These are phyloP conservation scores for Ceratoteleas bidentatus DNA, from an alignment of 1,140 invertebrate genomes.

Conservation along the genomic window DNA sequence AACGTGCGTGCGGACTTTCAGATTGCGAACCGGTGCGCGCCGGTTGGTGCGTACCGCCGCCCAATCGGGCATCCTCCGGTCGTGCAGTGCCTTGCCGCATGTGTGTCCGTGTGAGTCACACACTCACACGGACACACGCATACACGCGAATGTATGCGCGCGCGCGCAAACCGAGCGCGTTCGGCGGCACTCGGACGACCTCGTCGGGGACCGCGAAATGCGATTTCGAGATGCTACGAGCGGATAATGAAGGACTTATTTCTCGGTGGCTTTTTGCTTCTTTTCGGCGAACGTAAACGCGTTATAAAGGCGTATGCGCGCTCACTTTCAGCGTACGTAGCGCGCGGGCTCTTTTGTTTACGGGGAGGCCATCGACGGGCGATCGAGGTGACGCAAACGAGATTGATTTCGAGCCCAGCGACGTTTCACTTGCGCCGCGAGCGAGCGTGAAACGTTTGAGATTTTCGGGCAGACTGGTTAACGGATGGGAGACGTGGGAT, in stretches of 20 bases:
- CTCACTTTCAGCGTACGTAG: slow-evolving; percentile 45
- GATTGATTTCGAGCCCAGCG: slow-evolving; percentile 41
- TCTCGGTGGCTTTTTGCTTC: slow-evolving; percentile 49
- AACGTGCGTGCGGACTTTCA: slow-evolving; percentile 13
- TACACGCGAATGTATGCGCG: slow-evolving; percentile 21
- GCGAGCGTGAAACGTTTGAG: no score
- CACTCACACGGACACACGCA: not conserved
- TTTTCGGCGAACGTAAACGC: slow-evolving; percentile 49
- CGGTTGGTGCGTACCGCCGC: not conserved
- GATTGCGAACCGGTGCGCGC: slow-evolving; percentile 11
- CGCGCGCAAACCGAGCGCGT: slow-evolving; percentile 25
- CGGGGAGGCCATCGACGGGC: slow-evolving; percentile 42
- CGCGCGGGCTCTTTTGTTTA: slow-evolving; percentile 51
- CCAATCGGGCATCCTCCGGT: not conserved
- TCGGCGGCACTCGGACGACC: slow-evolving; percentile 48
- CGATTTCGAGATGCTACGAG: slow-evolving; percentile 63
- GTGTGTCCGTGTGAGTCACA: no score
- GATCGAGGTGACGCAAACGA: slow-evolving; percentile 51
- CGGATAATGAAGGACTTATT: slow-evolving; percentile 63
- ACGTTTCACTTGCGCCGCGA: no score
- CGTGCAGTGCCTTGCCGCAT: no score
- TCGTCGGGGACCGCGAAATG: slow-evolving; percentile 65
- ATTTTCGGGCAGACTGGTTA: no score
- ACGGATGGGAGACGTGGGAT: no score
- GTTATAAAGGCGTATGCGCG: slow-evolving; percentile 41